phyloP scores from a whole-genome alignment of 1,140 invertebrate species.

The Heterodera carotae region DNA sequence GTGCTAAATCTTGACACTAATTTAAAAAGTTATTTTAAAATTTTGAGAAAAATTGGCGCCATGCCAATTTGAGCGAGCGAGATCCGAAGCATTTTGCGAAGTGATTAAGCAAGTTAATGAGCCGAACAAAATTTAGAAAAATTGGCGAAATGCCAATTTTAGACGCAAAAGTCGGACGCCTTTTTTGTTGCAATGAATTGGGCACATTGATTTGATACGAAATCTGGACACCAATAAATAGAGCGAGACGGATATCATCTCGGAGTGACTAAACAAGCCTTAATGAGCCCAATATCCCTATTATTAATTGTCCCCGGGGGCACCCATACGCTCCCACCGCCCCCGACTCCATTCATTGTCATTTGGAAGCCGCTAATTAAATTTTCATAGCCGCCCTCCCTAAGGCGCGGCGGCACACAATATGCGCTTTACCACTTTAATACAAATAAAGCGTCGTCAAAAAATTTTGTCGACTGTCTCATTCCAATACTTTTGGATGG shows the following conservation, averaged over 20 bases:
- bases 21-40: too few relatives aligned
- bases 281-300: conserved; percentile 2
- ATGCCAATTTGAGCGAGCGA: too few relatives aligned
- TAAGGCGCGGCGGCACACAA: neutral
- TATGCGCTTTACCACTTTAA: neutral
- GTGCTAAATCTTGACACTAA: too few relatives aligned
- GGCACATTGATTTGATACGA: neutral
- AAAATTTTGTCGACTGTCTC: neutral
- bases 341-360: neutral
- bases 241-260: neutral
- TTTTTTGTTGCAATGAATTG: too few relatives aligned
- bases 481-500: too few relatives aligned
- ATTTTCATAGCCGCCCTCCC: neutral
- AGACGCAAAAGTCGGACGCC: neutral
- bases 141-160: neutral
- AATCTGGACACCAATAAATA: neutral
- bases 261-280: neutral
- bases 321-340: too few relatives aligned
- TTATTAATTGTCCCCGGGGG: neutral
- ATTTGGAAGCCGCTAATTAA: neutral
- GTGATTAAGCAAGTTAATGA: too few relatives aligned
- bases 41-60: too few relatives aligned
- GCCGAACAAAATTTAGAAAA: neutral
- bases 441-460: neutral
- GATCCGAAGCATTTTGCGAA: neutral